These are phyloP conservation scores for Bellardia bayeri DNA, from an alignment of 2,888 invertebrate genomes.

Conservation along the genomic window DNA sequence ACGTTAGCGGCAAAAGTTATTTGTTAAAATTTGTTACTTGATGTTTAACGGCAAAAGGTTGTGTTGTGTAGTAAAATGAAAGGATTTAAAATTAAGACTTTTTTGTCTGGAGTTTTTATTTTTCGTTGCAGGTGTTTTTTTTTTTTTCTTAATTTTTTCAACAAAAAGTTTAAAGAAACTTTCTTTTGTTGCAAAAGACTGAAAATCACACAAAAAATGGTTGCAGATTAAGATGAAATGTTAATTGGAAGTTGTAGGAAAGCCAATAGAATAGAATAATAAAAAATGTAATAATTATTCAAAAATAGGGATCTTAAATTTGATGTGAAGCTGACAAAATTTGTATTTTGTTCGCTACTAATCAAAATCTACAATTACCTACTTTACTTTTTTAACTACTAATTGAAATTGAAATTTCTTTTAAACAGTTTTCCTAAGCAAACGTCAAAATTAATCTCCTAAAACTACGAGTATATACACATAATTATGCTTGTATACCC, in stretches of 20 bases:
- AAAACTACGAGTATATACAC: neutral
- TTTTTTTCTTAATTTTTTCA: neutral
- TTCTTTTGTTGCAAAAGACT: neutral
- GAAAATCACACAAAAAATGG: neutral
- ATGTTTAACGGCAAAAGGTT: slow-evolving; percentile 17
- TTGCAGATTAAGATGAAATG: neutral
- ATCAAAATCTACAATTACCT: neutral
- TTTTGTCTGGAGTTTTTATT: neutral
- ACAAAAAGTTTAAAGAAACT: neutral
- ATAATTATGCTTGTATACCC: neutral
- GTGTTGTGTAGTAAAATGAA: neutral
- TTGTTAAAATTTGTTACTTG: slow-evolving; percentile 35
- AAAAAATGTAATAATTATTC: neutral
- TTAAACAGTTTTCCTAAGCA: neutral
- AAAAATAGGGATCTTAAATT: neutral
- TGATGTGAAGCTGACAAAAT: neutral
- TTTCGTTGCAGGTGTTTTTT: slow-evolving; percentile 4
- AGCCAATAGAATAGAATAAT: neutral
- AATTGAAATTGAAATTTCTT: neutral
- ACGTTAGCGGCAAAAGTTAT: slow-evolving; percentile 6
- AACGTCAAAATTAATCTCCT: neutral
- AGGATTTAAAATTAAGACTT: slow-evolving; percentile 19
- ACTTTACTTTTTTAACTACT: too few relatives aligned
- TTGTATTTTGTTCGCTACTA: too few relatives aligned
- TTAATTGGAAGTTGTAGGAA: neutral